Percentiles rank a stretch among this genome's conserved stretches.
Conservation (phyloP, 1,140 invertebrate genomes). For the Drosophila triauraria region DNA sequence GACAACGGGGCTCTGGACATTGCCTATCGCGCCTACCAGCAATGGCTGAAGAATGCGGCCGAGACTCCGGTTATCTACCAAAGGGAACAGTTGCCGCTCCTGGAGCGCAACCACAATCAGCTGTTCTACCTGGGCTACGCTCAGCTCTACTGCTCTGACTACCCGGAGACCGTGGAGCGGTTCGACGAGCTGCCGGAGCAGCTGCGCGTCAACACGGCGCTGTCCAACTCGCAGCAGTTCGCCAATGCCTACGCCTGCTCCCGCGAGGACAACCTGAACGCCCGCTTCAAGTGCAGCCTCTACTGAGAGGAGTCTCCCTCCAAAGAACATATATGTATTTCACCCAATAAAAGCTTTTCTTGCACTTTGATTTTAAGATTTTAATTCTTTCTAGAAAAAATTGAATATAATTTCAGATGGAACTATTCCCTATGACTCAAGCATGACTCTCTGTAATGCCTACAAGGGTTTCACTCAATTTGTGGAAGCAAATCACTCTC, state of each 20-base stretch:
- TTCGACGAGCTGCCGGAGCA: conserved; percentile 88
- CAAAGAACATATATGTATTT: conserved; percentile 13
- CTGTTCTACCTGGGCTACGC: conserved; percentile 97
- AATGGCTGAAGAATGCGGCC: conserved; percentile 86
- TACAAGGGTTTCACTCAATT: conserved; percentile 1
- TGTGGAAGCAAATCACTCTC: neutral
- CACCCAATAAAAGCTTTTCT: conserved; percentile 28
- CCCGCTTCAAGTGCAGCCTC: conserved; percentile 90
- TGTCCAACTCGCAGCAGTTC: conserved; percentile 94
- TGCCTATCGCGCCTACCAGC: conserved; percentile 93
- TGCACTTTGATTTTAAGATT: conserved; percentile 6
- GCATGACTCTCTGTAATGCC: neutral
- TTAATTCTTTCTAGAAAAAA: too few species aligned
- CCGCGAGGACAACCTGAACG: conserved; percentile 91
- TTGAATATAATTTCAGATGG: too few species aligned
- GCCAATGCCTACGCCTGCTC: conserved; percentile 90
- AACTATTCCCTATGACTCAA: neutral
- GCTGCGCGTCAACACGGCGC: conserved; percentile 90
- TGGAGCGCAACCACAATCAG: conserved; percentile 92
- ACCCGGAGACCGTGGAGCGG: conserved; percentile 57
- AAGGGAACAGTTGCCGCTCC: conserved; percentile 90
- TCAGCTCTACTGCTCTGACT: conserved; percentile 87
- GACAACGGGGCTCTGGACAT: conserved; percentile 97
- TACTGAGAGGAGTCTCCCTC: conserved; percentile 30
- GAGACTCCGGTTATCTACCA: conserved; percentile 81